phyloP scores from a whole-genome alignment of 2,888 invertebrate species.

The Microctonus aethiopoides region DNA sequence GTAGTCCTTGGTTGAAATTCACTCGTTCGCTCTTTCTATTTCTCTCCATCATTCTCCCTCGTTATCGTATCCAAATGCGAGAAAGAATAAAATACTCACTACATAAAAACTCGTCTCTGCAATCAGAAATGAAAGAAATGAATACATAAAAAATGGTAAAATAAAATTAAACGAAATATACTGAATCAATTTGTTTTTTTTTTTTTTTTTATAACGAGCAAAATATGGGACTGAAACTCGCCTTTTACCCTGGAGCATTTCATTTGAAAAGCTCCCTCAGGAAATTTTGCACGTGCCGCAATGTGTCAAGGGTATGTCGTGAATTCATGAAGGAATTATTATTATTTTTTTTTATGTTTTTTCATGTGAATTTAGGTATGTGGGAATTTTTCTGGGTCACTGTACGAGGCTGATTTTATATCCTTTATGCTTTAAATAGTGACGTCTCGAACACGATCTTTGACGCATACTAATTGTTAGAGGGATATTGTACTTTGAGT shows the following conservation, averaged over 20 bases:
- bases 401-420: background rate
- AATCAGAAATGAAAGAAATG: background rate
- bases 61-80: background rate
- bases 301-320: background rate
- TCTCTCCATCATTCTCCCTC: background rate
- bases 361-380: too few relatives aligned
- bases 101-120: background rate
- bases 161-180: background rate
- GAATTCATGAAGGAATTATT: background rate
- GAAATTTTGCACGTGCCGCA: background rate
- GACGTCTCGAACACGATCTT: slow-evolving; percentile 17
- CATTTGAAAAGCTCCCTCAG: background rate
- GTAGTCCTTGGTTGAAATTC: background rate
- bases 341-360: too few relatives aligned
- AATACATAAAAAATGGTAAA: background rate
- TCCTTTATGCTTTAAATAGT: background rate
- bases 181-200: background rate
- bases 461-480: slow-evolving; percentile 29
- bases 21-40: background rate
- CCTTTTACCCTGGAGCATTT: too few relatives aligned
- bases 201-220: background rate
- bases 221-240: too few relatives aligned
- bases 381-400: background rate
- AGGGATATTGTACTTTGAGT: too few relatives aligned
- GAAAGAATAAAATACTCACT: background rate